Evolutionary conservation across 2,113 vertebrate species (phyloP), one percentile per base, ranked within the genome.

Genomic region (Tupaia tana): DNA sequence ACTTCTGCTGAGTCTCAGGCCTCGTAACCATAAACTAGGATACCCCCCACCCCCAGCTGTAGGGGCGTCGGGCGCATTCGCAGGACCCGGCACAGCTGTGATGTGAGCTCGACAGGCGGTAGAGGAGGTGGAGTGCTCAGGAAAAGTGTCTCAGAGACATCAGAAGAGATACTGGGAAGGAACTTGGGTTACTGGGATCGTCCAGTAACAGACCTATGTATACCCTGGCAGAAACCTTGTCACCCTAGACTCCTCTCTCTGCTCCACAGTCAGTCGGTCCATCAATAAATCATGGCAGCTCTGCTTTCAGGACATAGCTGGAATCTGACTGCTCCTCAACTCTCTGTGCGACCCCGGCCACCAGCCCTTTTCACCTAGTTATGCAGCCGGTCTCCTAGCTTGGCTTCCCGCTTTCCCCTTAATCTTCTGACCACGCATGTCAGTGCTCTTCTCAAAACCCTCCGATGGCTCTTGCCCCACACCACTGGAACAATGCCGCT

Each of bases 201-300:
- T 29, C 9, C 2, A 5, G 43, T 43, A 43, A 43, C 29, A 22
- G 56, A 0, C 52, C 12, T 69, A 5, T 9, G 15, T 64, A 29
- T 64, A 54, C n/a, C 67, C 58, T 56, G 25, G 71, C 84, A 93
- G 80, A 71, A 83, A 31, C 87, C 24, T 34, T 79, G 71, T 91
- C 63, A 90, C 54, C 63, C n/a, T 89, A 94, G 66, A 64, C 43
- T 74, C 71, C 4, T 67, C 18, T 77, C 79, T 73, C 56, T 89
- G 87, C n/a, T 34, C 71, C 69, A 56, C n/a, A 52, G 91, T 31
- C 82, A 95, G 54, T 34, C 78, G 94, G 54, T 87, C 58, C 73
- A 96, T 95, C 67, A 96, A 94, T 93, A 96, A 96, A 27, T 80
- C 90, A 94, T 96, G 25, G 43, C 34, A 59, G 81, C 86, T 93